Percentiles rank a stretch among this genome's conserved stretches.
These are phyloP conservation scores for Mionectes macconnelli DNA, from an alignment of 2,113 vertebrate genomes.

Conservation along the genomic window DNA sequence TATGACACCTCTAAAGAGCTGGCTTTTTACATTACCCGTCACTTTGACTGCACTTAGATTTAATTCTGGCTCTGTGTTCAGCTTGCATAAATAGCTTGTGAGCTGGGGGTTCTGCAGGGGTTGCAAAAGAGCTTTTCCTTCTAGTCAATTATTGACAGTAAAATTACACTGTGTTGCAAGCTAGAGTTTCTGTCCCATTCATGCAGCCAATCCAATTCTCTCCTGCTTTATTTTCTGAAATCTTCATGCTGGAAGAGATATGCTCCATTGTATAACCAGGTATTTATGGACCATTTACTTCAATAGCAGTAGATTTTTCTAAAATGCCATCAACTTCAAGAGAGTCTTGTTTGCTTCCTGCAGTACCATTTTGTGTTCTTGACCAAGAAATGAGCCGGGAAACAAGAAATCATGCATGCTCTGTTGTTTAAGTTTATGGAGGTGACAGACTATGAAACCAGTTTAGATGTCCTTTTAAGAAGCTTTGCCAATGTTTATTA, in stretches of 20 bases:
- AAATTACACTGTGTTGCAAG: background rate
- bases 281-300: background rate
- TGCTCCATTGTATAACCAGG: background rate
- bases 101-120: background rate
- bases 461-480: background rate
- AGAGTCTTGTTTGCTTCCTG: background rate
- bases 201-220: background rate
- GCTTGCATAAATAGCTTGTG: background rate
- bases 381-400: background rate
- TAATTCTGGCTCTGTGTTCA: background rate
- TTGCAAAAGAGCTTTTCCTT: background rate
- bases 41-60: background rate
- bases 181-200: background rate
- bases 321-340: background rate
- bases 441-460: background rate
- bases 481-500: background rate
- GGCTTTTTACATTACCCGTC: background rate
- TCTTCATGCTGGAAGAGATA: background rate
- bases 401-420: background rate
- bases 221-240: background rate
- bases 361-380: background rate
- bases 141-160: background rate
- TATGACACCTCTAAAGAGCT: background rate
- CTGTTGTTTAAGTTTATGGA: background rate
- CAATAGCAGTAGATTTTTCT: background rate